Evolutionary conservation across 2,888 invertebrate genomes (phyloP).

Genomic region (Lasius fuliginosus): DNA sequence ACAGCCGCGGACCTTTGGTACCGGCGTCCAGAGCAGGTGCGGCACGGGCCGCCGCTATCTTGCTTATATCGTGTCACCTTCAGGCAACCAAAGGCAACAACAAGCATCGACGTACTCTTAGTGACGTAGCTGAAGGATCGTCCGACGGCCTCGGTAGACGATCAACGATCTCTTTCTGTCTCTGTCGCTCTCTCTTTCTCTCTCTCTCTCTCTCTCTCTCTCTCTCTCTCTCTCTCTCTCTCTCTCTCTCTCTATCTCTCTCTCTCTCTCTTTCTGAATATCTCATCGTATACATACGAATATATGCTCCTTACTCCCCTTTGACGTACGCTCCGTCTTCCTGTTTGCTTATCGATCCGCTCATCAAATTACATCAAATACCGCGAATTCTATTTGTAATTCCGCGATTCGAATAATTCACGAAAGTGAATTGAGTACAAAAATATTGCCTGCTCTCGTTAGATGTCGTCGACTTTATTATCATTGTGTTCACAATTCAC

Average conservation of each 20-base stretch:
- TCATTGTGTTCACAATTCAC: conserved; percentile 28
- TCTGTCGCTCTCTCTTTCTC: conserved; percentile 64
- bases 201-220: conserved; percentile 59
- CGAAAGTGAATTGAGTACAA: not conserved
- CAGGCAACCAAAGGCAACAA: conserved; percentile 83
- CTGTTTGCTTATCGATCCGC: conserved; percentile 39
- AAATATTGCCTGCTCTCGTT: not conserved
- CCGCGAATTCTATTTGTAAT: conserved; percentile 1
- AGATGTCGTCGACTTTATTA: conserved; percentile 21
- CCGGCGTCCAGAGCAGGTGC: conserved; percentile 96
- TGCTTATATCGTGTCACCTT: conserved; percentile 96
- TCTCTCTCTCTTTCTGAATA: conserved; percentile 45
- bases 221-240: conserved; percentile 55
- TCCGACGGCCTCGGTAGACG: conserved; percentile 86
- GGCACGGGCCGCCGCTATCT: conserved; percentile 97
- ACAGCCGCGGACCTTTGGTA: conserved; percentile 90
- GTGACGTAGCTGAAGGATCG: conserved; percentile 86
- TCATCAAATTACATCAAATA: not conserved
- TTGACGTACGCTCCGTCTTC: conserved; percentile 29
- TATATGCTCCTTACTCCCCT: not conserved
- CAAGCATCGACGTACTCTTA: conserved; percentile 85
- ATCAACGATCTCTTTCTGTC: conserved; percentile 76
- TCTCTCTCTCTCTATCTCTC: not conserved
- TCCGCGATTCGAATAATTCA: not conserved
- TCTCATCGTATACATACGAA: conserved; percentile 30